Evolutionary conservation across 2,888 invertebrate species (phyloP), one percentile per base, ranked within the genome.

Genomic region (Brachyptera risi): DNA sequence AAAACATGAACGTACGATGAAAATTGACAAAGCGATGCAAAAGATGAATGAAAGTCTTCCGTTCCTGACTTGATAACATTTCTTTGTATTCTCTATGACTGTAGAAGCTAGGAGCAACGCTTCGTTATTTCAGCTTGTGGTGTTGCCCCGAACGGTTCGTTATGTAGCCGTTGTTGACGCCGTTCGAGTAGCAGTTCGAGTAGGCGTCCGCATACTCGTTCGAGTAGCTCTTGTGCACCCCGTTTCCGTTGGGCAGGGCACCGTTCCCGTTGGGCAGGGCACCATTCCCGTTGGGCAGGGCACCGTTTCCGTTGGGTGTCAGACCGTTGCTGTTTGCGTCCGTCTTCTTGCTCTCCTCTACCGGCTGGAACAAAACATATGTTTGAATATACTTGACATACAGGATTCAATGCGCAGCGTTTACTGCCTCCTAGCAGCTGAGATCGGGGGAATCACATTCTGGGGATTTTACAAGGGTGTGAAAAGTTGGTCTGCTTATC

Each of bases 341-440:
- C 5, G 44, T 58, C 9, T 56, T 63, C 26, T 59, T 58, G 19
- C 42, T 31, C 17, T 65, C 62, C 27, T 82, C 86, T 72, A 86
- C 82, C 65, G 87, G 84, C 87, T 87, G 79, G 1, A 77, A 35
- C n/a, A n/a, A n/a, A n/a, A n/a, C n/a, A n/a, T n/a, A n/a, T n/a
- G n/a, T n/a, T n/a, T n/a, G n/a, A n/a, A n/a, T n/a, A n/a, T n/a
- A n/a, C n/a, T n/a, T n/a, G n/a, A n/a, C n/a, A n/a, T n/a, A n/a
- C n/a, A n/a, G n/a, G n/a, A n/a, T n/a, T n/a, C n/a, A n/a, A n/a
- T n/a, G n/a, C n/a, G n/a, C n/a, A n/a, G n/a, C n/a, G n/a, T n/a
- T n/a, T n/a, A n/a, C n/a, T n/a, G n/a, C n/a, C n/a, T n/a, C n/a
- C n/a, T n/a, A n/a, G n/a, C n/a, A n/a, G n/a, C n/a, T n/a, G n/a